Conservation (phyloP, 1,140 invertebrate species). For the honey bee (Apis mellifera) region Amel_HAv3.1 CM009931.2:27444001-27444500, state of each 20-base stretch:
- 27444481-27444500: neutral
- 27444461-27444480: neutral
- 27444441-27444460: neutral
- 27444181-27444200: constrained; percentile 9
- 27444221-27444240: neutral
- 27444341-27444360: constrained; percentile 36
- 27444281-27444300: constrained; percentile 74
- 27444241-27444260: constrained; percentile 32
- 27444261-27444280: constrained; percentile 69
- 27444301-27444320: constrained; percentile 83
- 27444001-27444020: too few relatives aligned
- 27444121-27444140: too few relatives aligned
- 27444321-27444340: constrained; percentile 61
- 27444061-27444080: too few relatives aligned
- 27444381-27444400: too few relatives aligned
- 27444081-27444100: too few relatives aligned
- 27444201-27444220: constrained; percentile 28
- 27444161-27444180: neutral
- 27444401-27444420: neutral
- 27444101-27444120: too few relatives aligned
- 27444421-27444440: too few relatives aligned
- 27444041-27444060: too few relatives aligned
- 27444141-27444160: neutral
- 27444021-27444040: too few relatives aligned
- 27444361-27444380: neutral